Evolutionary conservation across 2,113 vertebrate species (phyloP).

Genomic region (Colius striatus): DNA sequence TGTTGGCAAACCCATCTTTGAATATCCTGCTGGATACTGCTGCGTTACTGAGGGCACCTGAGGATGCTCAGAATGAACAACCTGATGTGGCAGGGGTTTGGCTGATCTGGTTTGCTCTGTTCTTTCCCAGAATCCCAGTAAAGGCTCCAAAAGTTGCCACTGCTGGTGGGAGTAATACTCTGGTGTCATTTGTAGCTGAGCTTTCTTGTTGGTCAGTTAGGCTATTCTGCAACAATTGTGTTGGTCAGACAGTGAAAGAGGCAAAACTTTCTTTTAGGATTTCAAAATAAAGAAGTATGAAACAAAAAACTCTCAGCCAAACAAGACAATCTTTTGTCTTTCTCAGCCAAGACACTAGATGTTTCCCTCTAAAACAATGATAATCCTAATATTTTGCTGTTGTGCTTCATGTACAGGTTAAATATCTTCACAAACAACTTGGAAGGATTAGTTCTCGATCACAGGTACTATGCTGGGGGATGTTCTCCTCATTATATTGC

Average conservation of each 20-base stretch:
- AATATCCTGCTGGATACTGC: background rate
- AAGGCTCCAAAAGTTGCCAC: background rate
- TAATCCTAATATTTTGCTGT: background rate
- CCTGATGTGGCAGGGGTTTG: background rate
- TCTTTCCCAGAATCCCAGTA: background rate
- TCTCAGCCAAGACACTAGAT: background rate
- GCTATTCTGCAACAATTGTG: background rate
- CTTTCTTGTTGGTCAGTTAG: background rate
- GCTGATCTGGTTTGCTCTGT: background rate
- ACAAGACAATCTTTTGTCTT: background rate
- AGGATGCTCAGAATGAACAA: background rate
- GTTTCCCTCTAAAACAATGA: background rate
- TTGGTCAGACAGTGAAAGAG: background rate
- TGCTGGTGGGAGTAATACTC: background rate
- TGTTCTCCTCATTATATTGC: constrained; percentile 88
- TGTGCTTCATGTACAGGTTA: constrained; percentile 74
- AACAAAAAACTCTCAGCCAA: background rate
- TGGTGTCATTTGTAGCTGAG: background rate
- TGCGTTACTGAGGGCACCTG: background rate
- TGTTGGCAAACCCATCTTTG: background rate
- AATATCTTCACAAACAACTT: constrained; percentile 86
- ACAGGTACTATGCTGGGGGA: constrained; percentile 88
- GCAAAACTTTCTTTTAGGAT: background rate
- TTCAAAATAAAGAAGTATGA: background rate
- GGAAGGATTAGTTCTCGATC: constrained; percentile 90